Evolutionary conservation across 2,797 vertebrate species (phyloP).

Genomic region (Buphagus erythrorhynchus): DNA sequence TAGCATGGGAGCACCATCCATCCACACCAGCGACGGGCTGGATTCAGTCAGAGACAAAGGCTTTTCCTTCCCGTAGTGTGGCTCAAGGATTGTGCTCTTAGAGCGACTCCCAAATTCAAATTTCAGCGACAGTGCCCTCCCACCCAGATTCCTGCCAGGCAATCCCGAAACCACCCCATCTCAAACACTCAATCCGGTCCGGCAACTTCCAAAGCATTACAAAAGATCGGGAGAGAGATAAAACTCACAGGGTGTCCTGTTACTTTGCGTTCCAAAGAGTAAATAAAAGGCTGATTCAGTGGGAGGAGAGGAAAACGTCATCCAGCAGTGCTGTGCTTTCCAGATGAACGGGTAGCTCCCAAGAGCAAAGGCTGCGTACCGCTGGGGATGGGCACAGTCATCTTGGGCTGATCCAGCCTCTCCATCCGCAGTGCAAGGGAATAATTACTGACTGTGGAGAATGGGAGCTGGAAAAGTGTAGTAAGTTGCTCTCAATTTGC

Average conservation of each 20-base stretch:
- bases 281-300: conserved; percentile 64
- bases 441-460: not conserved
- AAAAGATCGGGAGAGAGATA: conserved; percentile 42
- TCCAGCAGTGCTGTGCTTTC: not conserved
- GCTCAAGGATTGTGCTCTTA: not conserved
- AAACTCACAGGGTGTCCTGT: conserved; percentile 56
- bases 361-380: not conserved
- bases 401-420: not conserved
- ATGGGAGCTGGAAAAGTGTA: not conserved
- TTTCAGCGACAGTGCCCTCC: conserved; percentile 25
- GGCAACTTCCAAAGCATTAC: conserved; percentile 6
- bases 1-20: not conserved
- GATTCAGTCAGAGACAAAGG: not conserved
- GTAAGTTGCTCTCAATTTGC: not conserved
- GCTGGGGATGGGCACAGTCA: not conserved
- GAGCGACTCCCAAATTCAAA: not conserved
- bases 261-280: conserved; percentile 64
- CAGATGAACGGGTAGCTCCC: not conserved
- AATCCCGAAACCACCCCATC: conserved; percentile 27
- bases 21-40: not conserved
- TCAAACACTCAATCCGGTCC: not conserved
- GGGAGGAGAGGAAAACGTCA: conserved; percentile 56
- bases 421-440: not conserved
- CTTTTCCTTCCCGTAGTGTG: not conserved
- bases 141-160: conserved; percentile 45